phyloP scores from a whole-genome alignment of 64 coral and sea anemone species.

The Dendronephthya gigantea region DNA sequence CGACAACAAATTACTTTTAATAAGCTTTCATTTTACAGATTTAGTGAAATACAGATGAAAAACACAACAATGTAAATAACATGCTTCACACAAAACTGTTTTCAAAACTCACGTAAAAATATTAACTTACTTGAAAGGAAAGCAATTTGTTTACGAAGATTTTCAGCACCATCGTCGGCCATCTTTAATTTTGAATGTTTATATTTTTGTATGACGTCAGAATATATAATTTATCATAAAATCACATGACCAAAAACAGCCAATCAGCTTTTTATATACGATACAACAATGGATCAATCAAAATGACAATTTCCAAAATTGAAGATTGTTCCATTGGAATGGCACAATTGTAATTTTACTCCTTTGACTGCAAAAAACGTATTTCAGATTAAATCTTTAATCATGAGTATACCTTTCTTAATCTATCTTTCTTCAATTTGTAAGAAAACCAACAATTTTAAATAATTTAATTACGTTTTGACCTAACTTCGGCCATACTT shows the following conservation, averaged over 20 bases:
- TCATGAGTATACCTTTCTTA: too few species aligned
- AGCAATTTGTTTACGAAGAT: conserved; percentile 50
- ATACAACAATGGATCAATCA: background rate
- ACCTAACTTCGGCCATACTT: background rate
- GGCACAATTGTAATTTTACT: background rate
- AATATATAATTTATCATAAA: background rate
- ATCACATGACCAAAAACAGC: background rate
- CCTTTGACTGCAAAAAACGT: too few species aligned
- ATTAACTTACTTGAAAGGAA: conserved; percentile 47
- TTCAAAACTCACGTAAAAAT: too few species aligned
- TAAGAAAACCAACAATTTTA: too few species aligned
- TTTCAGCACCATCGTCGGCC: conserved; percentile 44
- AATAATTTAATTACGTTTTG: too few species aligned
- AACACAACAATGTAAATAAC: too few species aligned
- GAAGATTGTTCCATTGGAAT: background rate
- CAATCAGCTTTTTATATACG: background rate
- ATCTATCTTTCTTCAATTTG: too few species aligned
- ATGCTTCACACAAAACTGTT: too few species aligned
- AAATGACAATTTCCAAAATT: background rate
- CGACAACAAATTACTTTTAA: too few species aligned
- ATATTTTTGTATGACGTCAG: background rate
- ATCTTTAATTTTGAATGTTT: conserved; percentile 16
- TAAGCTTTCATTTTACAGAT: too few species aligned
- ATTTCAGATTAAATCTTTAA: too few species aligned
- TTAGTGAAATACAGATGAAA: too few species aligned